A percentile compares a stretch with the other conserved stretches of the same genome.
These are phyloP conservation scores for Machaerirhynchus nigripectus DNA, from an alignment of 2,113 vertebrate species.

Conservation along the genomic window DNA sequence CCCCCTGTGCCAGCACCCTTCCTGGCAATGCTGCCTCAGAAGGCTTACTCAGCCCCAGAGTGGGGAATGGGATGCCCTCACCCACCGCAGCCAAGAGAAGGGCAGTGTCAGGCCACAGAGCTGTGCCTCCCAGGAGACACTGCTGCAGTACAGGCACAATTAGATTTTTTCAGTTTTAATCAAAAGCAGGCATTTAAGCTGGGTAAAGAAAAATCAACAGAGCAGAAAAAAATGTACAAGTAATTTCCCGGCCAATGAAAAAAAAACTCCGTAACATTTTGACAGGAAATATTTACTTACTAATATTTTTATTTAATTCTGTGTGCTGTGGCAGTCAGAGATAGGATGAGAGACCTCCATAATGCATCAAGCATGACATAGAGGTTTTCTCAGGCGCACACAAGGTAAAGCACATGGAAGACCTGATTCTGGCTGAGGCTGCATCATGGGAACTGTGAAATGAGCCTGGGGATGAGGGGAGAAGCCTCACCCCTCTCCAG, in stretches of 20 bases:
- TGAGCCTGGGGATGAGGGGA: not conserved
- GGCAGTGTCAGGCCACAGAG: fast-evolving
- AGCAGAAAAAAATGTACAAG: not conserved
- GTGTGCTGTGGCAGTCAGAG: not conserved
- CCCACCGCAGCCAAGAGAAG: not conserved
- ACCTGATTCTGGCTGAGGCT: not conserved
- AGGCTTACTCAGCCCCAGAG: not conserved
- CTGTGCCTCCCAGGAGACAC: not conserved
- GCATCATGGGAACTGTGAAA: not conserved
- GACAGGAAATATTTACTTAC: not conserved
- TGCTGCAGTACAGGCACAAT: not conserved
- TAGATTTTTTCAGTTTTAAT: not conserved
- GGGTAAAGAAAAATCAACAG: not conserved
- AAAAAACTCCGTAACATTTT: not conserved
- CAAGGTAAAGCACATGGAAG: fast-evolving
- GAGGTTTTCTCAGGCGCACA: not conserved
- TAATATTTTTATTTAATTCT: not conserved
- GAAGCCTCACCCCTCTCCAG: not conserved
- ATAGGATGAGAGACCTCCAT: not conserved
- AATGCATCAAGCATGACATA: not conserved
- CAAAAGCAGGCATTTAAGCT: not conserved
- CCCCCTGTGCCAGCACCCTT: not conserved
- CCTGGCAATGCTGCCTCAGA: not conserved
- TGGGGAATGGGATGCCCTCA: not conserved
- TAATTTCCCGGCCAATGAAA: not conserved